Base-by-base conservation (phyloP, 2,888 invertebrate genomes). In the Tineola bisselliella region DNA sequence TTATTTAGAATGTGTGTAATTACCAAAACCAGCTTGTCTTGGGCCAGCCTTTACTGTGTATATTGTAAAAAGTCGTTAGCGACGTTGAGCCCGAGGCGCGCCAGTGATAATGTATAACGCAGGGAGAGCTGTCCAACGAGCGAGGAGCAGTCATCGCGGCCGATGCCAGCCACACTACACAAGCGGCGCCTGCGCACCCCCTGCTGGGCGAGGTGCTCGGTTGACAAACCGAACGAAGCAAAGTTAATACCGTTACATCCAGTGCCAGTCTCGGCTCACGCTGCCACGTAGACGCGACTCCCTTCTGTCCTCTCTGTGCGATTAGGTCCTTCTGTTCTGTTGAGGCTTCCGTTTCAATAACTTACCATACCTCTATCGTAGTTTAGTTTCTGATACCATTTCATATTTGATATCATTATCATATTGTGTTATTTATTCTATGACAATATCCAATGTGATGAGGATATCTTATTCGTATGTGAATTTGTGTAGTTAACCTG, bases 171-270 rank as follows among this genome's bases (percentile, higher is more conserved):
- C 59, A 88, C 91, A 68, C 88, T 90, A 66, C 91, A 90, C 88
- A 90, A 89, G 87, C 90, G 93, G 81, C 91, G 92, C 73, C 91
- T 93, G 80, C 91, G 93, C 86, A 92, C 93, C 76, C 93, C 93
- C 75, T 91, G 93, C 84, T 93, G 93, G 93, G 91, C 93, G 86
- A 90, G 92, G 89, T 92, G 91, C 87, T 89, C 89, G 81, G 87
- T 89, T 81, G 87, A 89, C 84, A 89, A 88, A 89, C 88, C 89
- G 80, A 88, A 88, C 81, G 89, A 89, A 88, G 87, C 88, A 84
- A 88, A 89, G 89, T 89, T 89, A 88, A 88, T 88, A 87, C 83
- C 79, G 82, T 79, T 79, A 81, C 59, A 58, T 63, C 18, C 44
- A 15, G 33, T 38, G 15, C 57, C 79, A 79, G 71, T 80, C 80